Evolutionary conservation across 2,888 invertebrate genomes (phyloP), one percentile per base, ranked within the genome.

Genomic region (Minunthozetes semirufus): DNA sequence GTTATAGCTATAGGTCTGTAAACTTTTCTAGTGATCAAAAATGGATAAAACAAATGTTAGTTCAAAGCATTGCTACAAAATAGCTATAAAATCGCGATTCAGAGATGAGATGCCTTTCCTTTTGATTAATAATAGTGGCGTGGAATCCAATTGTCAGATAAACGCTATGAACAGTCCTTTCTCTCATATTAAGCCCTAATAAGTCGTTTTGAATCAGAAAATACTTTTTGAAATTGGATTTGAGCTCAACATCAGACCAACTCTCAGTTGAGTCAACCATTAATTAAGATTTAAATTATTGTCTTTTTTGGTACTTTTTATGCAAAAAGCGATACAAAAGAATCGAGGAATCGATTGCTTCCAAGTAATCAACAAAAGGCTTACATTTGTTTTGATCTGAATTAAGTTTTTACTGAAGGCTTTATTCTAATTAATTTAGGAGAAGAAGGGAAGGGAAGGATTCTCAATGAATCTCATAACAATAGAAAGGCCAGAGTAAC

Each of bases 111-210:
- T 61, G n/a, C 9, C 68, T 22, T 22, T 68, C 68, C 6, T 13
- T 68, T 68, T 68, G 68, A 68, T 68, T 68, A 68, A 68, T 68
- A 68, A 68, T 42, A 68, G 68, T 68, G 11, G 68, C 68, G 68
- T 68, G 68, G 68, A 68, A 68, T 68, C 33, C 42, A 68, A 42
- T 68, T 46, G n/a, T 68, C n/a, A n/a, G 15, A n/a, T 17, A 19
- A 68, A 42, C 33, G 17, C 11, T 42, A 17, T 42, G 1, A 33
- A 33, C 63, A 33, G 22, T 38, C 33, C 68, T 9, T 17, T 38
- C 5, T 22, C 38, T 19, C 42, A 22, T 19, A 42, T 22, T 25
- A 68, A n/a, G 11, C 38, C 17, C 19, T 38, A 68, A 68, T 42
- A 68, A 19, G 38, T 38, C 68, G 22, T 42, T 68, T 46, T 19